phyloP scores from a whole-genome alignment of 92 coral and sea anemone genomes.

The Epizoanthus rinbou region DNA sequence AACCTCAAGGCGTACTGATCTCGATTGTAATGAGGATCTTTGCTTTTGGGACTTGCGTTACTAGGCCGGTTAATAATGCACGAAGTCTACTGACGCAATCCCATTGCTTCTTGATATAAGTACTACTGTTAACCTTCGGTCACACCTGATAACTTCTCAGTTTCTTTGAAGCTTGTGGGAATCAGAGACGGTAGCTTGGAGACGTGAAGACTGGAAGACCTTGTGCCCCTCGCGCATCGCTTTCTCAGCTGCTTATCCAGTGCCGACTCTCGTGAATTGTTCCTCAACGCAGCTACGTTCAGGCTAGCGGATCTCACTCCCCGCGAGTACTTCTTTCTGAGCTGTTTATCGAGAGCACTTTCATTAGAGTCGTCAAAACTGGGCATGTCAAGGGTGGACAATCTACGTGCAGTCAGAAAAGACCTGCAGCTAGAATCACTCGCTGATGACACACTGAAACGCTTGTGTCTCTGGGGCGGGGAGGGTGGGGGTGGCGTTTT shows the following conservation, averaged over 20 bases:
- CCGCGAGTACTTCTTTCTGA: slow-evolving; percentile 65
- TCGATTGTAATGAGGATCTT: too few species aligned
- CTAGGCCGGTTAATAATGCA: too few species aligned
- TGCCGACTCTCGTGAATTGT: slow-evolving; percentile 18
- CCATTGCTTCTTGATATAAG: too few species aligned
- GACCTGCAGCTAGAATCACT: slow-evolving; percentile 5
- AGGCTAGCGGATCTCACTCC: slow-evolving; percentile 72
- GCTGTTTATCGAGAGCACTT: slow-evolving; percentile 61
- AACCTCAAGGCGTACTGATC: too few species aligned
- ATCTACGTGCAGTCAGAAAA: slow-evolving; percentile 18
- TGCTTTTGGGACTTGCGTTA: too few species aligned
- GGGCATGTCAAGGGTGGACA: slow-evolving; percentile 22
- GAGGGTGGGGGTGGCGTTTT: slow-evolving; percentile 58
- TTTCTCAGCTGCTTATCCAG: slow-evolving; percentile 67
- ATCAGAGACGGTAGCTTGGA: slow-evolving; percentile 36
- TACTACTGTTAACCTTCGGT: too few species aligned
- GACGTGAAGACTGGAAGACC: slow-evolving; percentile 81
- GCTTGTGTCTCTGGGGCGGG: slow-evolving; percentile 13
- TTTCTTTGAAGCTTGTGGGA: background rate
- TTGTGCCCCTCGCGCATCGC: slow-evolving; percentile 58
- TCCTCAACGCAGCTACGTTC: slow-evolving; percentile 58
- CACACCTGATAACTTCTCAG: background rate
- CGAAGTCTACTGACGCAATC: too few species aligned
- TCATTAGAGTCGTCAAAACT: slow-evolving; percentile 48
- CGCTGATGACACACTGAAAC: slow-evolving; percentile 16